A percentile compares a stretch with the other conserved stretches of the same genome.
Conservation (phyloP, 2,797 vertebrate genomes). For the Characodon lateralis region DNA sequence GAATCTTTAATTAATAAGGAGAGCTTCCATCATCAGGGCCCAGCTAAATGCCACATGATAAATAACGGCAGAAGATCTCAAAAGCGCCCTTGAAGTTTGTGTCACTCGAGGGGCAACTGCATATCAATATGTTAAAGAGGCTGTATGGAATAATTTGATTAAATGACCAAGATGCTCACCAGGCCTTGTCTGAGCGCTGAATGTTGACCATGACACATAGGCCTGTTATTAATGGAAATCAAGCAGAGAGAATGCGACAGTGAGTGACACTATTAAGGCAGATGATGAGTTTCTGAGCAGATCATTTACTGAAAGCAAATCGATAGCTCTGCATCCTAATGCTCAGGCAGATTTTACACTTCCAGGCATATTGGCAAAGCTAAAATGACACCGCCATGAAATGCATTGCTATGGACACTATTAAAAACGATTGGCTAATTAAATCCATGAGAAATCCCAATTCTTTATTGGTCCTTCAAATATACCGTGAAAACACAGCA, state of each 20-base stretch:
- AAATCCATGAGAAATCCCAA: constrained; percentile 45
- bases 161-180: constrained; percentile 67
- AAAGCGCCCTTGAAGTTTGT: constrained; percentile 68
- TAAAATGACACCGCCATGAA: constrained; percentile 53
- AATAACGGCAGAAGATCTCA: constrained; percentile 78
- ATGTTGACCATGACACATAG: constrained; percentile 71
- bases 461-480: constrained; percentile 37
- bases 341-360: constrained; percentile 63
- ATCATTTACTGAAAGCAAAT: constrained; percentile 69
- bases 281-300: constrained; percentile 73
- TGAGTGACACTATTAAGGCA: constrained; percentile 74
- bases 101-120: constrained; percentile 69
- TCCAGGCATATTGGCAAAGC: constrained; percentile 35
- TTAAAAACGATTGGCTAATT: constrained; percentile 69
- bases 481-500: constrained; percentile 18
- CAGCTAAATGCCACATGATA: constrained; percentile 80
- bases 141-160: constrained; percentile 77
- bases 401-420: constrained; percentile 66
- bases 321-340: constrained; percentile 66
- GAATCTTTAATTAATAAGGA: constrained; percentile 85
- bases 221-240: constrained; percentile 64
- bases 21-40: constrained; percentile 72
- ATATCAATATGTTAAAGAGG: constrained; percentile 81
- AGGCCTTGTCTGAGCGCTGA: constrained; percentile 59
- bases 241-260: constrained; percentile 58